phyloP scores from a whole-genome alignment of 2,797 vertebrate species.

The Psittacula echo region DNA sequence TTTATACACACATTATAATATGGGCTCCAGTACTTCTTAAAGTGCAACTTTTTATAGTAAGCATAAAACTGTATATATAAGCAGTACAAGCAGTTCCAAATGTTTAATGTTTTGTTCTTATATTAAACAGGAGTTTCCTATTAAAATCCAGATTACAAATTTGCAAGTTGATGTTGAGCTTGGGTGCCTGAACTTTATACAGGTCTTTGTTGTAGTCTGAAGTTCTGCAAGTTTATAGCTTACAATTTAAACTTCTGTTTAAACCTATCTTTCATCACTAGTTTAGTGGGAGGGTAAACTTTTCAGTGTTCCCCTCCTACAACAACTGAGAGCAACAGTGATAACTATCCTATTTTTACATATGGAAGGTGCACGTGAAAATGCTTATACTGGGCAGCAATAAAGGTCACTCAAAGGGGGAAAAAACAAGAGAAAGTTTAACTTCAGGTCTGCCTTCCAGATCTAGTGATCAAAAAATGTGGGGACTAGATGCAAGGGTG shows the following conservation, averaged over 20 bases:
- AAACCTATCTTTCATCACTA: not conserved
- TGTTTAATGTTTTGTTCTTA: not conserved
- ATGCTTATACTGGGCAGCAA: not conserved
- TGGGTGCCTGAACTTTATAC: not conserved
- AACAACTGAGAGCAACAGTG: not conserved
- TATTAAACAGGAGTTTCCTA: not conserved
- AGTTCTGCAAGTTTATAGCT: not conserved
- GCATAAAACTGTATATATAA: not conserved
- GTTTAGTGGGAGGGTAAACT: not conserved
- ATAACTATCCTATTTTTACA: not conserved
- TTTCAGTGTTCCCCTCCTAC: not conserved
- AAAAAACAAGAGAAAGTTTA: not conserved
- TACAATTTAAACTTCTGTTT: not conserved
- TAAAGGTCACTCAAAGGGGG: not conserved
- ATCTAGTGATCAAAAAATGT: not conserved
- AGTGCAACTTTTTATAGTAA: not conserved
- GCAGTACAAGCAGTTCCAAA: not conserved
- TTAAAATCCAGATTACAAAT: not conserved
- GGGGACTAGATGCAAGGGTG: not conserved
- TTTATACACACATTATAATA: not conserved
- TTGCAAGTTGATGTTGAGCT: not conserved
- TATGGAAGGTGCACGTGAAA: not conserved
- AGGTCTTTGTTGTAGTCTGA: not conserved
- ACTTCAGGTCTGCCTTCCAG: not conserved
- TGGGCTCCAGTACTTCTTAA: not conserved